Evolutionary conservation across 1,140 invertebrate genomes (phyloP), one percentile per base, ranked within the genome.

Genomic region (Zaprionus ornatus): DNA sequence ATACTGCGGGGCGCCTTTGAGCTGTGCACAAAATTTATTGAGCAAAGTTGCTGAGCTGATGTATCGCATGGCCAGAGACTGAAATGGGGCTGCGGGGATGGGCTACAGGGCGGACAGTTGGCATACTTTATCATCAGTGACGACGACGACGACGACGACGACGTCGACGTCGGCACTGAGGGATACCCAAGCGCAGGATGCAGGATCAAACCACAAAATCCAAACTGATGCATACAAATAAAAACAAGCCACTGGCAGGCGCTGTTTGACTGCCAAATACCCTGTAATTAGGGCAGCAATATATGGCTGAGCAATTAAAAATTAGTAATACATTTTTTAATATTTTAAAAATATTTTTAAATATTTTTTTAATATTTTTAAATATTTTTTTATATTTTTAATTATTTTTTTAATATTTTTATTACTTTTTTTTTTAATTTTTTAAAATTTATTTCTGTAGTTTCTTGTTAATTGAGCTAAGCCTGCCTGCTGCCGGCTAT

Each of bases 141-240:
- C 72, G 85, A 81, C 65, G 81, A 60, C 77, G 50, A 75, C 67
- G 77, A 56, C 67, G 55, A 72, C 35, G 70, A 35, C 62, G 77
- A 77, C 59, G 77, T 42, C 72, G 70, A 80, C 76, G 67, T 60
- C 55, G 66, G 74, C 67, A 27, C 71, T 79, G 71, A 80, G 74
- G 75, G 77, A 79, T 76, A 62, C 73, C 62, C 60, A 73, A 76
- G 72, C 73, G 55, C 64, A 80, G 80, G 84, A 85, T 88, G 85
- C 85, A 88, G 85, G 86, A 90, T 90, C 85, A 90, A 90, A 90
- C 85, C 85, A 90, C 85, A 90, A 90, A 90, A 90, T 90, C 85
- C 86, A 85, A 90, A 90, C 85, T 90, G 85, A 87, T 88, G 84
- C 84, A 90, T 87, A 88, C 85, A 88, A 88, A 88, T 84, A 88